These are phyloP conservation scores for Hexactinellida sp. DNA, from an alignment of 37 sponge, comb jelly and placozoan species.

Conservation along the genomic window DNA sequence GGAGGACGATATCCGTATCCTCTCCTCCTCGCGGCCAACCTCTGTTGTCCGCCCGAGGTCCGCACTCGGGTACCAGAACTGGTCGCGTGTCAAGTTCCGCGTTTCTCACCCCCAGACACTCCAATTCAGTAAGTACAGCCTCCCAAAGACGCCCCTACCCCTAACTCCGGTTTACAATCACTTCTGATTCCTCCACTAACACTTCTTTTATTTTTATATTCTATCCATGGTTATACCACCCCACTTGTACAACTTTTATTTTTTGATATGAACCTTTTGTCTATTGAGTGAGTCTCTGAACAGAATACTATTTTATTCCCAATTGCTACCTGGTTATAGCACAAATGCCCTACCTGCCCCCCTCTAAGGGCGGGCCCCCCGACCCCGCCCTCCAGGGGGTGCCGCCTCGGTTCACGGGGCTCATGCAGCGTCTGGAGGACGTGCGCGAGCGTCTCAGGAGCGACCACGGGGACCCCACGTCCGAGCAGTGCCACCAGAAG, in stretches of 20 bases:
- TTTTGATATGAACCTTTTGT: not conserved
- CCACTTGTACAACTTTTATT: not conserved
- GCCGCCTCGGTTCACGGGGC: not conserved
- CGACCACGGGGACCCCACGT: not conserved
- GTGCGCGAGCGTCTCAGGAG: not conserved
- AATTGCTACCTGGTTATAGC: too few relatives aligned
- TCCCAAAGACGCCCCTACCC: not conserved
- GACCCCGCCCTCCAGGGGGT: not conserved
- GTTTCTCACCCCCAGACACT: not conserved
- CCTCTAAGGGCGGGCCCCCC: not conserved
- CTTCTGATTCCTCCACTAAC: not conserved
- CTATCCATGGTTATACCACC: not conserved
- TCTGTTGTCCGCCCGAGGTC: not conserved
- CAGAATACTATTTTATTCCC: too few relatives aligned
- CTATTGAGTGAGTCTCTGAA: too few relatives aligned
- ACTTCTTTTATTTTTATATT: not conserved
- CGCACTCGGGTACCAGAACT: not conserved
- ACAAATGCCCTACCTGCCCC: not conserved
- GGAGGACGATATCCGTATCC: not conserved
- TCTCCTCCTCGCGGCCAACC: not conserved
- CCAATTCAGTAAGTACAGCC: constrained; percentile 15
- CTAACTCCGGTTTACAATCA: constrained; percentile 14
- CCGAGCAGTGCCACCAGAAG: not conserved
- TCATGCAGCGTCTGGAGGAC: not conserved
- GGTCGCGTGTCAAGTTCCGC: not conserved